Evolutionary conservation across 2,797 vertebrate species (phyloP).

Genomic region (Chrosomus eos): DNA sequence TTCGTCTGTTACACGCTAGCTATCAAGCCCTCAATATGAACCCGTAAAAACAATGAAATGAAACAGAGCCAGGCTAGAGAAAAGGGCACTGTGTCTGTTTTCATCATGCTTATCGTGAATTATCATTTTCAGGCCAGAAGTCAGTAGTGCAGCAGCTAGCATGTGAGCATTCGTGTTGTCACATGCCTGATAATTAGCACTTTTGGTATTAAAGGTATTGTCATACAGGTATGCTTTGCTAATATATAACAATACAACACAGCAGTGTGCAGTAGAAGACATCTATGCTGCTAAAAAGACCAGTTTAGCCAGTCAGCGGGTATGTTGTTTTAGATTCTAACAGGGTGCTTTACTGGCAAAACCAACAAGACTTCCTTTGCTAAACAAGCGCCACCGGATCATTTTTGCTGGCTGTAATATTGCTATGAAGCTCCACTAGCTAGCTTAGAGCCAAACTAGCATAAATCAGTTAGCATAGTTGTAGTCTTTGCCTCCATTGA

Average conservation of each 20-base stretch:
- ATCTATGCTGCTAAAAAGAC: background rate
- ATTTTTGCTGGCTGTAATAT: background rate
- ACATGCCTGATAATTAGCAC: constrained; percentile 12
- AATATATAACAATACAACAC: constrained; percentile 8
- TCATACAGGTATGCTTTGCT: background rate
- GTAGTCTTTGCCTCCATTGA: constrained; percentile 15
- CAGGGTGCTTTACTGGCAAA: background rate
- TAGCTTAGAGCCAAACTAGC: background rate
- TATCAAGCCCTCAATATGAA: constrained; percentile 12
- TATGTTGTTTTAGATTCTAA: background rate
- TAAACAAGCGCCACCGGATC: background rate
- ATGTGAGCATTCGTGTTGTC: background rate
- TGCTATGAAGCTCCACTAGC: background rate
- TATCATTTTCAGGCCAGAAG: constrained; percentile 69
- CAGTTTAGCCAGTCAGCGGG: background rate
- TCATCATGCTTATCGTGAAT: constrained; percentile 75
- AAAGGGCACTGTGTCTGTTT: constrained; percentile 71
- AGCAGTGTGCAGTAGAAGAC: background rate
- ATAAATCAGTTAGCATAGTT: background rate
- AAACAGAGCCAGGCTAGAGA: constrained; percentile 47
- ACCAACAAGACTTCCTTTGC: background rate
- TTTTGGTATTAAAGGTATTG: background rate
- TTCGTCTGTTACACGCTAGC: constrained; percentile 8
- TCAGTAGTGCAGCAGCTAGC: constrained; percentile 62
- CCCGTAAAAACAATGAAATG: constrained; percentile 13